These are phyloP conservation scores for Sebastes cheni DNA, from an alignment of 2,797 vertebrate species.

Conservation along the genomic window DNA sequence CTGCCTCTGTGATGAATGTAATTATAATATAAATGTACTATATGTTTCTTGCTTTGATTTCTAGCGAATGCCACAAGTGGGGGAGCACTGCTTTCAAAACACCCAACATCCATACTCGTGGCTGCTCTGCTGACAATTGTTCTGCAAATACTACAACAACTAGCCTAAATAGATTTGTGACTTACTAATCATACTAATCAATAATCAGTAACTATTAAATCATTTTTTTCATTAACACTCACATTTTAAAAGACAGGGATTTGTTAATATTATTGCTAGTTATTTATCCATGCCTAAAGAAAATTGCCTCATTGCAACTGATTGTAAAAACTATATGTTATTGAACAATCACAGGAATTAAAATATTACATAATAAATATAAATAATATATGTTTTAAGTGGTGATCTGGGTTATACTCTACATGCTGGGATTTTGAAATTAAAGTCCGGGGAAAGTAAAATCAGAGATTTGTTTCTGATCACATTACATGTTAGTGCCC, in stretches of 20 bases:
- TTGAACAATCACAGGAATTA: neutral
- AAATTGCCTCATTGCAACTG: neutral
- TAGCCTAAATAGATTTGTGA: neutral
- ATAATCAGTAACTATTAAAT: neutral
- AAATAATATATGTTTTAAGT: neutral
- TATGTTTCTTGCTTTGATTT: neutral
- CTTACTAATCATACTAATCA: neutral
- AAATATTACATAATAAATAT: neutral
- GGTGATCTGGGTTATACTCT: neutral
- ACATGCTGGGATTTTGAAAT: neutral
- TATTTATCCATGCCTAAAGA: neutral
- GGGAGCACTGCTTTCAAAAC: neutral
- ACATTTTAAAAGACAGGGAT: neutral
- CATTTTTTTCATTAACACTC: neutral
- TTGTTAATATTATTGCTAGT: neutral
- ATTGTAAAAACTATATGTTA: neutral
- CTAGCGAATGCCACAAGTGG: neutral
- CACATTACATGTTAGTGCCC: too few relatives aligned
- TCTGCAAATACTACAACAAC: conserved; percentile 21
- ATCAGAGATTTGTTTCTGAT: too few relatives aligned
- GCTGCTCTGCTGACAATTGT: conserved; percentile 25
- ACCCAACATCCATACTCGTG: conserved; percentile 11
- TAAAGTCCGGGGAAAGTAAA: too few relatives aligned
- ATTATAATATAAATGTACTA: neutral
- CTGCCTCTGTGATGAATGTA: neutral